Conservation (phyloP, 1,140 invertebrate genomes). For the Olivierus martensii region DNA sequence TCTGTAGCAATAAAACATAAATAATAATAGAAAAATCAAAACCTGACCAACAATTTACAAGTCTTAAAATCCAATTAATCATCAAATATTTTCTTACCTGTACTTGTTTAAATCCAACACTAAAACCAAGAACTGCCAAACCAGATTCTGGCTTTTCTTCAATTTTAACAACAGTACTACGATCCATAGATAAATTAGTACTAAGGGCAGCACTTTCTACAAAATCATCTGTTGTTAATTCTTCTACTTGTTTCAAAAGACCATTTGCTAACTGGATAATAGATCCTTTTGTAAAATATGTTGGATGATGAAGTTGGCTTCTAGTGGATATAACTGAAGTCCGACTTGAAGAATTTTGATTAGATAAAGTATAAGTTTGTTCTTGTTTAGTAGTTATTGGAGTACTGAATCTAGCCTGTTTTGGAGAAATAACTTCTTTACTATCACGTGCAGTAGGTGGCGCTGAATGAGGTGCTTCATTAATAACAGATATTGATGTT, state of each 20-base stretch:
- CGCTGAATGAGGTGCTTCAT: conserved; percentile 11
- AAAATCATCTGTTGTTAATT: conserved; percentile 39
- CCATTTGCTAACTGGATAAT: conserved; percentile 56
- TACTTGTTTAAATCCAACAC: conserved; percentile 32
- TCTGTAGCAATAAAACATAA: no score
- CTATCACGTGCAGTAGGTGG: conserved; percentile 5
- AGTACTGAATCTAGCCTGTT: not conserved
- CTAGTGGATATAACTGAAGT: no score
- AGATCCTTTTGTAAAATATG: conserved; percentile 46
- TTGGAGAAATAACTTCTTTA: conserved; percentile 1
- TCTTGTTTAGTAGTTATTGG: no score
- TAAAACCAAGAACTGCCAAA: conserved; percentile 30
- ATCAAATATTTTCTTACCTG: no score
- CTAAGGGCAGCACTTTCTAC: conserved; percentile 34
- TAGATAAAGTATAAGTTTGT: no score
- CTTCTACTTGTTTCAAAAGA: conserved; percentile 57
- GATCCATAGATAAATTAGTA: conserved; percentile 36
- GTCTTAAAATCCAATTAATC: no score
- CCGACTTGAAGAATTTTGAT: no score
- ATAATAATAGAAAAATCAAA: no score
- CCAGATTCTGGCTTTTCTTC: conserved; percentile 25
- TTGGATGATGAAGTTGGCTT: conserved; percentile 19
- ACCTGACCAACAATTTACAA: no score
- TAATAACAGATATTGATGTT: conserved; percentile 5
- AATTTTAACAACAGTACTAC: conserved; percentile 35